Conservation (phyloP, 2,797 vertebrate species). For the Sebastes elongatus region DNA sequence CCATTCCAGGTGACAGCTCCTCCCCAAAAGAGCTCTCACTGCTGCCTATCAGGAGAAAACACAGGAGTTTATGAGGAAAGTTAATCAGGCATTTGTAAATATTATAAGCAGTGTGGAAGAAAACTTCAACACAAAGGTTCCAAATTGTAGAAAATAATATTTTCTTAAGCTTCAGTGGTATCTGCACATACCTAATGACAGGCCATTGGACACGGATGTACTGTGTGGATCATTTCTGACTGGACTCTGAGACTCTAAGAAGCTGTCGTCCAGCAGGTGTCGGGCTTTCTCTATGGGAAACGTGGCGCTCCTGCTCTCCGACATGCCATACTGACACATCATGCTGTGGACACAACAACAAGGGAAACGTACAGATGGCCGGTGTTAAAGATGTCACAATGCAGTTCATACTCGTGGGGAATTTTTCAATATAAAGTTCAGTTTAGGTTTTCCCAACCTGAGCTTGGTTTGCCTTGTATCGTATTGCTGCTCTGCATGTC, state of each 20-base stretch:
- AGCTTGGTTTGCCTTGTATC: no score
- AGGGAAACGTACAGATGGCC: neutral
- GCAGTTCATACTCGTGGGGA: neutral
- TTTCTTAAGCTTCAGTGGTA: no score
- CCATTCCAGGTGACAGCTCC: conserved; percentile 90
- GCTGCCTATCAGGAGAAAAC: conserved; percentile 84
- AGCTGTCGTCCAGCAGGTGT: conserved; percentile 96
- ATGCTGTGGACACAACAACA: conserved; percentile 80
- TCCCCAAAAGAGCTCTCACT: conserved; percentile 96
- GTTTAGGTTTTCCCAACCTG: neutral
- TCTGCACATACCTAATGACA: conserved; percentile 84
- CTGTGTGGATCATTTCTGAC: conserved; percentile 78
- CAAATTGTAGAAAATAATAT: neutral
- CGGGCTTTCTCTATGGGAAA: conserved; percentile 92
- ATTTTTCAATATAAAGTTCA: neutral
- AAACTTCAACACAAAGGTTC: no score
- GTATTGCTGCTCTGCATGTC: neutral
- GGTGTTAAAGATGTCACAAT: neutral
- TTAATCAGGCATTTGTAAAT: neutral
- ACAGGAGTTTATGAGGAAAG: neutral
- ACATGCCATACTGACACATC: conserved; percentile 94
- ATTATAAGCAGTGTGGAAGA: no score
- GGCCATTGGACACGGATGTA: conserved; percentile 86
- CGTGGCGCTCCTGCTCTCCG: conserved; percentile 93
- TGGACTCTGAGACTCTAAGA: conserved; percentile 93